Percentiles rank a stretch among this genome's conserved stretches.
Evolutionary conservation across 2,888 invertebrate species (phyloP).

Genomic region (Kuschelorhynchus macadamiae): DNA sequence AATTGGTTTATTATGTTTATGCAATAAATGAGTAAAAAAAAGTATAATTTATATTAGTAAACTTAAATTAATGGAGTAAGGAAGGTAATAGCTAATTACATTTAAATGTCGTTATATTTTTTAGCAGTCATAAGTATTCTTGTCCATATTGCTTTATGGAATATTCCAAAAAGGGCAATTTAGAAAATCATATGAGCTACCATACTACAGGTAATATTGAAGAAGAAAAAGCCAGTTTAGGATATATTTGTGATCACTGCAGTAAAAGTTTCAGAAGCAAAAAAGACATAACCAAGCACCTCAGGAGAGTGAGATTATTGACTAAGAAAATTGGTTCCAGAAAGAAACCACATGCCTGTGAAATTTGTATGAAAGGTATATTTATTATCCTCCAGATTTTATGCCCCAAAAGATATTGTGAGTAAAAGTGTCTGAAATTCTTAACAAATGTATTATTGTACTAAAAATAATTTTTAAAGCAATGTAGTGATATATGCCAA

Average conservation of each 20-base stretch:
- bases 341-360: conserved; percentile 73
- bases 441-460: no score
- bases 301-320: conserved; percentile 13
- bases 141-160: conserved; percentile 34
- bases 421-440: no score
- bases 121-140: conserved; percentile 17
- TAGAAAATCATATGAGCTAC: conserved; percentile 25
- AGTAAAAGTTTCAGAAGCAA: conserved; percentile 71
- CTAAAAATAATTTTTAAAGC: no score
- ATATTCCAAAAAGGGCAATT: conserved; percentile 33
- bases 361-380: conserved; percentile 73
- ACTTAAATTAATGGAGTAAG: no score
- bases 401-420: no score
- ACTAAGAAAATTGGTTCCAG: conserved; percentile 73
- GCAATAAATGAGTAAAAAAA: no score
- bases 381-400: no score
- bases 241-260: conserved; percentile 70
- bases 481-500: no score
- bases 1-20: no score
- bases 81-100: no score
- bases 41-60: no score
- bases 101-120: no score
- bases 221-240: neutral
- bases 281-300: conserved; percentile 70
- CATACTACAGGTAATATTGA: neutral